Evolutionary conservation across 1,140 invertebrate species (phyloP).

Genomic region (Eriocheir sinensis): DNA sequence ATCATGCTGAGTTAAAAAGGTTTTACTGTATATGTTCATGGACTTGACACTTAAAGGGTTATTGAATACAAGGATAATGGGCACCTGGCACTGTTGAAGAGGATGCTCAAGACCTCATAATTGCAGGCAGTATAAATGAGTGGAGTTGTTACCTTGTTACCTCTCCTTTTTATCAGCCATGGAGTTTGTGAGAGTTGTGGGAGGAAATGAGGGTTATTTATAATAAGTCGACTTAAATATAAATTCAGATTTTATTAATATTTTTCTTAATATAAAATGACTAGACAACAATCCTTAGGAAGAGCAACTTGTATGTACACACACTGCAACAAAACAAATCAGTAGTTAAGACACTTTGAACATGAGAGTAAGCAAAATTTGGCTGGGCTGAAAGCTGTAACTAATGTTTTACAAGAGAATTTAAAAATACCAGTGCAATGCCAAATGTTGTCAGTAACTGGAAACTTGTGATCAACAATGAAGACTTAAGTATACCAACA

Average conservation of each 20-base stretch:
- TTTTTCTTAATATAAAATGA: conserved; percentile 68
- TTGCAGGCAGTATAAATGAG: too few species aligned
- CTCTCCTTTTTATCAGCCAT: too few species aligned
- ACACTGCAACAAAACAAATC: conserved; percentile 16
- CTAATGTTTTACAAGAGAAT: background rate
- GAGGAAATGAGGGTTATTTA: background rate
- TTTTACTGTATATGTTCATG: too few species aligned
- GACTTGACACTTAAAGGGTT: too few species aligned
- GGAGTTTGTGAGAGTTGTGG: too few species aligned
- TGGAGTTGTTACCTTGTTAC: too few species aligned
- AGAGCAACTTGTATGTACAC: conserved; percentile 51
- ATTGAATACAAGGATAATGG: too few species aligned
- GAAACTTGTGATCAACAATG: background rate
- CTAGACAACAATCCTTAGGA: conserved; percentile 62
- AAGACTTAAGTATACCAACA: background rate
- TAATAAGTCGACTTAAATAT: background rate
- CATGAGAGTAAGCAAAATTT: background rate
- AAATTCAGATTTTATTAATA: conserved; percentile 51
- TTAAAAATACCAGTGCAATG: background rate
- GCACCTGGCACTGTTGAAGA: too few species aligned
- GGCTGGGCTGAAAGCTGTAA: background rate
- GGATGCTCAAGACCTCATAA: too few species aligned
- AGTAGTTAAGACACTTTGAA: background rate
- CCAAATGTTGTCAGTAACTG: background rate
- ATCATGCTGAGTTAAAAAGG: too few species aligned